Base-by-base conservation (phyloP, 2,113 vertebrate species). In the Bos javanicus region DNA sequence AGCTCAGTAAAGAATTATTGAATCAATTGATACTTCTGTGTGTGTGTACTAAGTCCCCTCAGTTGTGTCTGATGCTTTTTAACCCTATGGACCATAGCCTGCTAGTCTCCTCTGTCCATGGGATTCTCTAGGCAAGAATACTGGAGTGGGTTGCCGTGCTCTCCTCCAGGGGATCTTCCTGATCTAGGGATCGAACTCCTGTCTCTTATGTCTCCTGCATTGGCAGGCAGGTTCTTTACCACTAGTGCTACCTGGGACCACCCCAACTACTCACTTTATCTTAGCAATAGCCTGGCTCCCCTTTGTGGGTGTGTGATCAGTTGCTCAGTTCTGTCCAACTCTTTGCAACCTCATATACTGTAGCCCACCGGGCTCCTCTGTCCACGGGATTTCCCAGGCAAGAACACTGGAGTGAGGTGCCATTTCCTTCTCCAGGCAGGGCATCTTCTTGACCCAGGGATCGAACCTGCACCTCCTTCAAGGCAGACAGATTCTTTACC, bases 301-400 rank as follows among this genome's bases (percentile, higher is more conserved):
- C 33, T 57, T 25, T 0, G 0, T 0, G 0, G 5, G 12, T 15
- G 12, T 26, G 6, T 43, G 39, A 12, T 76, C 71, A 43, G 21
- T 14, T 43, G 23, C 71, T 76, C 71, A 43, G 0, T 26, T 43
- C 23, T 76, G 71, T 43, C 39, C 39, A 43, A 43, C 12, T 76
- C 71, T 76, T 26, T 43, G 71, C 11, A 74, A 74, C 36, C 36
- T 39, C 71, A 74, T 43, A 43, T 12, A 43, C 21, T 43, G 5
- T 25, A 74, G 36, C 71, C 36, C 36, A 43, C 36, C 71, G 43
- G 71, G 11, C 11, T 43, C 36, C 71, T 14, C 71, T 74, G 71
- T 74, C 67, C 3, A 1, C 25, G 21, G 36, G 36, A 3, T 43
- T 74, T 74, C 36, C 21, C 71, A 74, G 36, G 19, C 11, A 74